These are phyloP conservation scores for Chrosomus eos DNA, from an alignment of 2,797 vertebrate genomes.

Conservation along the genomic window DNA sequence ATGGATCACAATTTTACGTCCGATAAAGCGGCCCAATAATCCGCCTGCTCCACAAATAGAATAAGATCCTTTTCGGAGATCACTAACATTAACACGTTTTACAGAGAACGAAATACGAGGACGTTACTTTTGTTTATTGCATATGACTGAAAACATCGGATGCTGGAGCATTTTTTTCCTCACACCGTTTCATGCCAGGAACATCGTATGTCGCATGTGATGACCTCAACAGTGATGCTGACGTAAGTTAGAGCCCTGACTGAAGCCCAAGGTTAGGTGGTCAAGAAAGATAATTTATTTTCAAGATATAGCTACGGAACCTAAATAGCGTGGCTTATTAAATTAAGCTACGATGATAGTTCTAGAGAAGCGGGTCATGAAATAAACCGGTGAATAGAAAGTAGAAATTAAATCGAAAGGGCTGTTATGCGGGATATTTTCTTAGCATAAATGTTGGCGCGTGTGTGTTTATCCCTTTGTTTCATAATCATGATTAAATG, in stretches of 20 bases:
- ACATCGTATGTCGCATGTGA: constrained; percentile 49
- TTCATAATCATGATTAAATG: background rate
- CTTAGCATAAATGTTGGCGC: background rate
- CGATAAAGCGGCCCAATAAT: constrained; percentile 38
- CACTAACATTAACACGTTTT: background rate
- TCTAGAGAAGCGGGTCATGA: background rate
- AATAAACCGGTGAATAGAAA: background rate
- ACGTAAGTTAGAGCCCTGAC: background rate
- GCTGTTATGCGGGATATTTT: background rate
- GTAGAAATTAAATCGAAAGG: background rate
- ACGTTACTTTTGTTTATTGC: background rate
- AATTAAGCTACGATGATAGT: background rate
- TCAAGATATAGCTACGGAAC: background rate
- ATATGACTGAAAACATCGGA: background rate
- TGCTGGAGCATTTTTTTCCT: constrained; percentile 8
- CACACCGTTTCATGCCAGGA: constrained; percentile 17
- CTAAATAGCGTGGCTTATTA: background rate
- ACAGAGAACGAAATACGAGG: background rate
- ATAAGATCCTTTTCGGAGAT: background rate
- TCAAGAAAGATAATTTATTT: background rate
- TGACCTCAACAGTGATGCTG: constrained; percentile 60
- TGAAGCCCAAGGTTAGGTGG: constrained; percentile 53
- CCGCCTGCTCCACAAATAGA: constrained; percentile 24
- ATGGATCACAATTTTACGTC: constrained; percentile 1
- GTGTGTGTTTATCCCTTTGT: background rate